phyloP scores from a whole-genome alignment of 2,113 vertebrate species.

The Neodon shergylaensis region DNA sequence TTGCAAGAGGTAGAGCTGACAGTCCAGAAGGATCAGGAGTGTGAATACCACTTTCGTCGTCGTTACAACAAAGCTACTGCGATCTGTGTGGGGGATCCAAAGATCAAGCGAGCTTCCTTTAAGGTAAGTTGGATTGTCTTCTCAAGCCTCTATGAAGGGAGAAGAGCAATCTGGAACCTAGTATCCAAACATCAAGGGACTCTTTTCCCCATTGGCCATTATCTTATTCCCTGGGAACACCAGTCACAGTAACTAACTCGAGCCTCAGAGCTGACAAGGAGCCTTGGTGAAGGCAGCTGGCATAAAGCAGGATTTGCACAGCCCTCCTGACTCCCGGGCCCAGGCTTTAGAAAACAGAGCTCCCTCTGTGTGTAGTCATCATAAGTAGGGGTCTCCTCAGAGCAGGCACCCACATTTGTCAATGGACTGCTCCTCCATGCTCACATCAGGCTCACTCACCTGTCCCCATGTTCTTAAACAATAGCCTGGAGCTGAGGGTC shows the following conservation, averaged over 20 bases:
- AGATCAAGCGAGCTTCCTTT: neutral
- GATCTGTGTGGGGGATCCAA: conserved; percentile 53
- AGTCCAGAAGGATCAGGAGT: neutral
- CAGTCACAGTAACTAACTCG: neutral
- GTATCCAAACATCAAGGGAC: fast-evolving
- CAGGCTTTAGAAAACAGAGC: no score
- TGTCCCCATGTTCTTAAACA: no score
- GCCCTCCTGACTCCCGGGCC: neutral
- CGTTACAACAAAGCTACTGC: fast-evolving
- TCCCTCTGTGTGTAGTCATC: neutral
- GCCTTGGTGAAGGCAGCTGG: no score
- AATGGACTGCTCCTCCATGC: no score
- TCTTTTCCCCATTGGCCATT: neutral
- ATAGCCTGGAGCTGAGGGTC: no score
- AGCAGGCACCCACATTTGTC: no score
- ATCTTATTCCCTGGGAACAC: neutral
- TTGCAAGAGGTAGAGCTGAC: conserved; percentile 12
- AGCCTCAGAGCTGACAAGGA: neutral
- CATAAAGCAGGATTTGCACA: neutral
- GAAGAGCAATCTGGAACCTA: neutral
- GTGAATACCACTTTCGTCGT: fast-evolving
- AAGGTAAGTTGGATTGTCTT: neutral
- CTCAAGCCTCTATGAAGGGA: neutral
- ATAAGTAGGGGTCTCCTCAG: no score
- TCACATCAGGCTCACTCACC: no score